phyloP scores from a whole-genome alignment of 2,113 vertebrate genomes.

The Rynchops niger region DNA sequence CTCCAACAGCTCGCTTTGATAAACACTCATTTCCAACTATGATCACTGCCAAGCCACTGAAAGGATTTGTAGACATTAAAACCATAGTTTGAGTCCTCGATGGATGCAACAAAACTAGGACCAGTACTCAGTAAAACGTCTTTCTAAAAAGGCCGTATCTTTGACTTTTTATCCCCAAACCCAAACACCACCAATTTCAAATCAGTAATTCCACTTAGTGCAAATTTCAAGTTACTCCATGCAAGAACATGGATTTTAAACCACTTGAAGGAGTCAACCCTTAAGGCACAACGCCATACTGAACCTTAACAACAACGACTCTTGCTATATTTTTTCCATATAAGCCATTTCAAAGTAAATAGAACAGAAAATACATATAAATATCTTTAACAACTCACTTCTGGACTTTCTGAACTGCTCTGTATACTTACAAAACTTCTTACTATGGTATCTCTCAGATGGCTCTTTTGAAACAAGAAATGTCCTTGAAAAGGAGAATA shows the following conservation, averaged over 20 bases:
- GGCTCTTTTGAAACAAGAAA: background rate
- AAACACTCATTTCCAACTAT: fast-evolving
- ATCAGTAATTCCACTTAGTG: background rate
- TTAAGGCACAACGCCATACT: background rate
- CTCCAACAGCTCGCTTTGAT: fast-evolving
- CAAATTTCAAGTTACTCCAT: background rate
- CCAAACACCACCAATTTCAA: background rate
- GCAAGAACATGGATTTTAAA: background rate
- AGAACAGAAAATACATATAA: background rate
- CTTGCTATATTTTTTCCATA: fast-evolving
- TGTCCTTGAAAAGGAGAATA: background rate
- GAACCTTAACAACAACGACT: background rate
- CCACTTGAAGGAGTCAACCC: background rate
- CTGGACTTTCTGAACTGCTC: background rate
- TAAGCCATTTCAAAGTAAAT: background rate
- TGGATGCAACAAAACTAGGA: background rate
- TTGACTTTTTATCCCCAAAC: background rate
- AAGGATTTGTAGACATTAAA: background rate
- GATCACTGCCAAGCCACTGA: background rate
- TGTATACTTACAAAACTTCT: background rate
- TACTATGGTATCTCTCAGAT: background rate
- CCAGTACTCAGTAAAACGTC: fast-evolving
- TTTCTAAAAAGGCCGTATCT: fast-evolving
- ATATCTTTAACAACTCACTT: background rate
- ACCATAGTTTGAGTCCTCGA: background rate